phyloP scores from a whole-genome alignment of 2,113 vertebrate species.

The Pelecanoides urinatrix region DNA sequence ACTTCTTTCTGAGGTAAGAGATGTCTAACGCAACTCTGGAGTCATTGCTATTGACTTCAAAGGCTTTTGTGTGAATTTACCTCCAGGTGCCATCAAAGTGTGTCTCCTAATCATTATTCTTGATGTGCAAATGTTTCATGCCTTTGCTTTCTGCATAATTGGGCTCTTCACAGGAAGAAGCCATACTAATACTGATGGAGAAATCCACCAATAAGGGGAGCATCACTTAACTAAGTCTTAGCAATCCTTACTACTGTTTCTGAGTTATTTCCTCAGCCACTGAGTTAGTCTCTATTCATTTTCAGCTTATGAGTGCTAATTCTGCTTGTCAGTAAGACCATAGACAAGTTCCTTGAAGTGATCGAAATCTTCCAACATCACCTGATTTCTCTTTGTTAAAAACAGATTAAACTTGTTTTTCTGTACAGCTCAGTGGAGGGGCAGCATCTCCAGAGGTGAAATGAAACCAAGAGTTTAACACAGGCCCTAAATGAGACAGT shows the following conservation, averaged over 20 bases:
- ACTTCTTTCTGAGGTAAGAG: background rate
- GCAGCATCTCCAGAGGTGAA: background rate
- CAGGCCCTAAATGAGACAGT: background rate
- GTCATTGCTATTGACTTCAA: background rate
- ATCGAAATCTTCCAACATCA: background rate
- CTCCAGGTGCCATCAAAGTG: background rate
- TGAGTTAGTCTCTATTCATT: background rate
- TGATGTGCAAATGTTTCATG: background rate
- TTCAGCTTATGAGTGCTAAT: background rate
- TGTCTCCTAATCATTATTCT: background rate
- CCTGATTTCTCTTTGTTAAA: background rate
- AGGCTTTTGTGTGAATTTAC: background rate
- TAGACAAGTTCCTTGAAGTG: background rate
- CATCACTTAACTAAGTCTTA: background rate
- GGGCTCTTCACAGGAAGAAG: background rate
- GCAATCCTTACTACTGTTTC: background rate
- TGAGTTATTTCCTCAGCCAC: background rate
- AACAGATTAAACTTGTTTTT: background rate
- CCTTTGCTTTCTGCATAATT: background rate
- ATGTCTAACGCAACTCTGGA: fast-evolving
- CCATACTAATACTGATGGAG: background rate
- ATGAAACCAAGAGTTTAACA: background rate
- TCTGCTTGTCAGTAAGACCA: background rate
- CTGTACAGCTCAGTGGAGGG: background rate
- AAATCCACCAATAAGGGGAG: background rate